Percentiles rank a stretch among this genome's conserved stretches.
phyloP scores from a whole-genome alignment of 1,140 invertebrate species.

The Pentalonia nigronervosa region DNA sequence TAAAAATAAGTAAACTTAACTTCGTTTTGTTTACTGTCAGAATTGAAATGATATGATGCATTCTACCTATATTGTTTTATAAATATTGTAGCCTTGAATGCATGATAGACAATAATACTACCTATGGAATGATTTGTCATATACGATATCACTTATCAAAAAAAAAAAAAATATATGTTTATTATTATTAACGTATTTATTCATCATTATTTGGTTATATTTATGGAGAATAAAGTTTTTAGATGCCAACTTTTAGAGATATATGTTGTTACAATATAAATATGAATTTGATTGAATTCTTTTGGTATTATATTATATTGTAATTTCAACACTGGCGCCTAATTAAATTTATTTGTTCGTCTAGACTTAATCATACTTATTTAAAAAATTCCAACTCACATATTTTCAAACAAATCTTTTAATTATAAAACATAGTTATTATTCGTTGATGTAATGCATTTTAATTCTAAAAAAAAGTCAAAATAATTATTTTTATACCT shows the following conservation, averaged over 20 bases:
- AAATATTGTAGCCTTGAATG: neutral
- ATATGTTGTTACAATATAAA: neutral
- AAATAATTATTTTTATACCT: neutral
- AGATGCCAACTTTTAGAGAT: neutral
- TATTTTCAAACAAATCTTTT: neutral
- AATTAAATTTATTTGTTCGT: neutral
- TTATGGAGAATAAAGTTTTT: neutral
- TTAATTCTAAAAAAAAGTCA: neutral
- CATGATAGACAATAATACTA: neutral
- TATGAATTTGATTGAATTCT: neutral
- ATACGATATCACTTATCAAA: neutral
- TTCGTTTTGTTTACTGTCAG: neutral
- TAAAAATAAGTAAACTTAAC: neutral
- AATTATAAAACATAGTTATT: neutral
- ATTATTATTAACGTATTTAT: no score
- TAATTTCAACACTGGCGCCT: neutral
- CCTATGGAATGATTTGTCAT: neutral
- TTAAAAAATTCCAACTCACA: neutral
- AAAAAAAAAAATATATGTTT: no score
- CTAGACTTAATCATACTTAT: neutral
- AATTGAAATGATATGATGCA: neutral
- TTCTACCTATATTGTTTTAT: neutral
- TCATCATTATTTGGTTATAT: neutral
- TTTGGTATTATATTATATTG: neutral
- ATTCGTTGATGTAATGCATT: neutral